These are phyloP conservation scores for Dolichotis patagonum DNA, from an alignment of 2,113 vertebrate species.

Conservation along the genomic window DNA sequence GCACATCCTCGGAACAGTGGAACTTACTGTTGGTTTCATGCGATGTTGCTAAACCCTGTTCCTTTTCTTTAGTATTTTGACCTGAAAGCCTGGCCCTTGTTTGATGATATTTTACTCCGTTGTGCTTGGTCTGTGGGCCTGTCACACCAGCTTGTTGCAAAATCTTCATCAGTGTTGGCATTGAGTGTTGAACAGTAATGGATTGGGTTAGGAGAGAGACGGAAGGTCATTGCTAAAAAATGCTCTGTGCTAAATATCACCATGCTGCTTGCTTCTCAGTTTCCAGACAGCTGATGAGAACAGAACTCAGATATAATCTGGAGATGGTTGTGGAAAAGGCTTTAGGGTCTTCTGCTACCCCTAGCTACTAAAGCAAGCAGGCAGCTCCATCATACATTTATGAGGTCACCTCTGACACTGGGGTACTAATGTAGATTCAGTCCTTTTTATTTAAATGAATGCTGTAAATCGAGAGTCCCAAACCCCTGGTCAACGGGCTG, in stretches of 20 bases:
- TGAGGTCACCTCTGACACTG: background rate
- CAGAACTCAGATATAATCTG: background rate
- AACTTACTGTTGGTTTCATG: background rate
- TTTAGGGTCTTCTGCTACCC: background rate
- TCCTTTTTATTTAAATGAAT: background rate
- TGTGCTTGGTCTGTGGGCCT: background rate
- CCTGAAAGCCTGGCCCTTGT: background rate
- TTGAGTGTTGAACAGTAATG: background rate
- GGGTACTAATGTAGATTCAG: background rate
- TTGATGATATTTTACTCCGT: background rate
- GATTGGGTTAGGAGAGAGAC: background rate
- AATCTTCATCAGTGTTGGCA: background rate
- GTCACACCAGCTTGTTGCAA: background rate
- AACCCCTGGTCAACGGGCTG: background rate
- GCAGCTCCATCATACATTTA: background rate
- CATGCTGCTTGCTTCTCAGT: background rate
- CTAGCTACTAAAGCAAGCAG: background rate
- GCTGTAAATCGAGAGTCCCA: background rate
- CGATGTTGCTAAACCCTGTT: background rate
- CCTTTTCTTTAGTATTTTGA: background rate
- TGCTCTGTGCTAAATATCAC: background rate
- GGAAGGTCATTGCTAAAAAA: background rate
- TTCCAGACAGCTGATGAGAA: background rate
- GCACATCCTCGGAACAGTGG: background rate
- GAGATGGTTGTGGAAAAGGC: background rate